phyloP scores from a whole-genome alignment of 2,888 invertebrate genomes.

The Drosophila kanekoi region DNA sequence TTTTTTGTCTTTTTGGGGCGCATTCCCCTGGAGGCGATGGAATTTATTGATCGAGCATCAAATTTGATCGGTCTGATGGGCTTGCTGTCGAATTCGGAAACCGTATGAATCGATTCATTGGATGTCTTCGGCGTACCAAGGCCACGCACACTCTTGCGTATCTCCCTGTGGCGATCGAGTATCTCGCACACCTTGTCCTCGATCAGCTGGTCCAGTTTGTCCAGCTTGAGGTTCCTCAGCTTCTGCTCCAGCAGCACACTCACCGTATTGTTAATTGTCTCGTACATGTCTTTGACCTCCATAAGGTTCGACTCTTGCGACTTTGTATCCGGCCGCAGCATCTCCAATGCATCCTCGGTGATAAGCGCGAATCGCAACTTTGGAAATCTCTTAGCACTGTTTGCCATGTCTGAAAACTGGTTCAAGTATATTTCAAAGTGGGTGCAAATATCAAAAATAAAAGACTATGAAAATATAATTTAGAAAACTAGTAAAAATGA shows the following conservation, averaged over 20 bases:
- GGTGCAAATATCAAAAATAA: neutral
- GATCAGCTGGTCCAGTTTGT: slow-evolving; percentile 23
- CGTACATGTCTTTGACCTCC: slow-evolving; percentile 32
- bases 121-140: neutral
- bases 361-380: slow-evolving; percentile 57
- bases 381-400: slow-evolving; percentile 17
- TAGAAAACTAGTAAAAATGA: neutral
- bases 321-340: slow-evolving; percentile 16
- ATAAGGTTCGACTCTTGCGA: neutral
- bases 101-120: slow-evolving; percentile 3
- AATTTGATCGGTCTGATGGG: neutral
- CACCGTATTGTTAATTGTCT: slow-evolving; percentile 28
- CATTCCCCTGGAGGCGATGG: neutral
- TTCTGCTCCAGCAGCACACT: slow-evolving; percentile 29
- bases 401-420: slow-evolving; percentile 4
- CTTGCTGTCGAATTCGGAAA: neutral
- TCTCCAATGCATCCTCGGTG: slow-evolving; percentile 49
- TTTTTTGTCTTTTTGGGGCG: neutral
- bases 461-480: neutral
- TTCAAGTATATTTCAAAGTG: neutral
- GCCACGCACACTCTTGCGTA: neutral
- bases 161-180: neutral
- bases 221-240: slow-evolving; percentile 27
- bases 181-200: slow-evolving; percentile 21
- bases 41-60: neutral